Percentiles rank a stretch among this genome's conserved stretches.
Conservation (phyloP, 2,113 vertebrate species). For the Acanthochromis polyacanthus region DNA sequence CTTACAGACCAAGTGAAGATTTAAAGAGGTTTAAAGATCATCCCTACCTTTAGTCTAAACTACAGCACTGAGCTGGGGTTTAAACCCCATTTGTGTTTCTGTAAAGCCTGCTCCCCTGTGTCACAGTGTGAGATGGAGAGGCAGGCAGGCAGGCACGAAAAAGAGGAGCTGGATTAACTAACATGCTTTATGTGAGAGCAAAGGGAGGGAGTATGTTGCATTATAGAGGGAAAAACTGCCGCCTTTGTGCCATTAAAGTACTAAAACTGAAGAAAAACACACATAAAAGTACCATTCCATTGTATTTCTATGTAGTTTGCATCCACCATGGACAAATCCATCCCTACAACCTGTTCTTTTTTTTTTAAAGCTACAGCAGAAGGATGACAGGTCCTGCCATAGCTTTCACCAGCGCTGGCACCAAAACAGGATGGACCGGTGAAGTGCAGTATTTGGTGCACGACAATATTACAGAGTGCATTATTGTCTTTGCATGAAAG, state of each 20-base stretch:
- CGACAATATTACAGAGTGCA: conserved; percentile 21
- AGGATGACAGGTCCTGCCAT: neutral
- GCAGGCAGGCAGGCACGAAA: conserved; percentile 26
- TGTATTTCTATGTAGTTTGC: neutral
- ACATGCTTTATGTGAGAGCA: conserved; percentile 36
- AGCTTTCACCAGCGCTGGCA: conserved; percentile 35
- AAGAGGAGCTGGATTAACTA: conserved; percentile 42
- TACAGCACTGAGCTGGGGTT: conserved; percentile 59
- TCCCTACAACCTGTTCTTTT: neutral
- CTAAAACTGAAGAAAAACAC: neutral
- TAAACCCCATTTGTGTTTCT: conserved; percentile 61
- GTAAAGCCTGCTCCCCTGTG: conserved; percentile 59
- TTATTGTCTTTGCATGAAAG: conserved; percentile 48
- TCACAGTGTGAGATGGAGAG: conserved; percentile 36
- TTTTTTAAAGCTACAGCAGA: neutral
- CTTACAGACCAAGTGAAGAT: conserved; percentile 29
- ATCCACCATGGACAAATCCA: neutral
- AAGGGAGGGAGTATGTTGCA: neutral
- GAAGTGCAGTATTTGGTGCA: neutral
- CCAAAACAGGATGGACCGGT: conserved; percentile 8
- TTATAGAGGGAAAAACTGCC: neutral
- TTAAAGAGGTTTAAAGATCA: conserved; percentile 70
- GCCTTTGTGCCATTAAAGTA: neutral
- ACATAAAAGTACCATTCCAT: neutral
- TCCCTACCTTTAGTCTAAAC: conserved; percentile 67